Evolutionary conservation across 2,888 invertebrate genomes (phyloP), one percentile per base, ranked within the genome.

Genomic region (Dendrolimus pini): DNA sequence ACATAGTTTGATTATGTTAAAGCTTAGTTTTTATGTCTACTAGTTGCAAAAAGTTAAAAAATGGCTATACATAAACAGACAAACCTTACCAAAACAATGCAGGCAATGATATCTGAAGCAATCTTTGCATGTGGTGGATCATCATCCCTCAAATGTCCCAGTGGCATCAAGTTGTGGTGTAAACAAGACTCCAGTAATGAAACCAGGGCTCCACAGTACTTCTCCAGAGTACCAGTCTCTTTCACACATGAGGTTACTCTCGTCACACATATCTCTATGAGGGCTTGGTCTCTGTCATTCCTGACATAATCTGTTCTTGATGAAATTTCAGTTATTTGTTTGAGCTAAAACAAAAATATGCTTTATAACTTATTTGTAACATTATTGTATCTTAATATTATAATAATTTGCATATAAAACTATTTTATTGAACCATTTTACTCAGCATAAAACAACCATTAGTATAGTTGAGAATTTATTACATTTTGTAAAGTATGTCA

Each of bases 51-150:
- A 18, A 18, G 18, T 18, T 18, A 18, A 18, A 18, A 18, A 30
- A 30, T 30, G 3, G 30, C 30, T 30, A 6, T 30, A 30, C 6
- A 30, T 30, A 30, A 30, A 6, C 30, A 30, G 6, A 30, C 30
- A 30, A 30, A 30, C 3, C 93, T 91, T 83, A 97, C 98, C 93
- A 97, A 90, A 88, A 98, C 98, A 82, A 98, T 95, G 85, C 97
- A 97, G 67, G 97, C 97, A 76, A 98, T 96, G 64, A 98, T 94
- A 89, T 98, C 98, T 55, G 97, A 96, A 18, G 98, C 97, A 75
- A 98, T 98, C 89, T 98, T 98, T 55, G 98, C 97, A 92, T 98
- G 98, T 1, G 98, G 98, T 52, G 98, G 97, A 87, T 98, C 98
- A 75, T 96, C 96, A 83, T 96, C 96, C 69, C 94, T 90, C 30